Evolutionary conservation across 1,140 invertebrate species (phyloP), one percentile per base, ranked within the genome.

Genomic region (Aphelenchoides fujianensis): DNA sequence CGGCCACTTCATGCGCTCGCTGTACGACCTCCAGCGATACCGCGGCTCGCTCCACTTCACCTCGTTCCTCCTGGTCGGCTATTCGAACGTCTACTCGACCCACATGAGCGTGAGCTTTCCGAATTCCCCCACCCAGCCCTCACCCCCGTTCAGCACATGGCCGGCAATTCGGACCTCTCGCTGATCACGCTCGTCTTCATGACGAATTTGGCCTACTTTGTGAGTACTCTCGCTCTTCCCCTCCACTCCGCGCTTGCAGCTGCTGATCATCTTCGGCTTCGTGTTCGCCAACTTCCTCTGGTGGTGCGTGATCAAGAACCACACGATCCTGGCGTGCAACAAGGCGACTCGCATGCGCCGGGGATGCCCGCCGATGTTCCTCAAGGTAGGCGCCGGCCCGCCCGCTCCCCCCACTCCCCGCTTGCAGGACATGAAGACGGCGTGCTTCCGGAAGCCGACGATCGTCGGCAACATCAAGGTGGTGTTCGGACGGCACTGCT

Each of bases 251-350:
- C 37, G 9, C 53, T 66, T 66, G n/a, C 3, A 66, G 63, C 9
- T 66, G 36, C 9, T 37, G 2, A 1, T 66, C 12, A 66, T 66
- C 12, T 66, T 66, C 63, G 16, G 9, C 16, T 19, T 1, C 34
- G 1, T 66, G 37, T 66, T 66, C 12, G 12, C 32, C 1, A 64
- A 36, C 36, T 66, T 36, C 63, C 37, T 35, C n/a, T 66, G 31
- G 1, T 66, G 12, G 1, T 34, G 32, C 32, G 32, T 32, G 16
- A 36, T 36, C 32, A n/a, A 16, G 23, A 66, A 36, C 32, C 12
- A 30, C 63, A 66, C 63, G 2, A 66, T 66, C 30, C 16, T 37
- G 16, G 63, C 16, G 1, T 66, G 63, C 36, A 66, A 66, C 63
- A 66, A 2, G 32, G 63, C 63, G 34, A 59, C 19, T 5, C 5